Conservation (phyloP, 2,113 vertebrate genomes). For the Anthoscopus minutus region DNA sequence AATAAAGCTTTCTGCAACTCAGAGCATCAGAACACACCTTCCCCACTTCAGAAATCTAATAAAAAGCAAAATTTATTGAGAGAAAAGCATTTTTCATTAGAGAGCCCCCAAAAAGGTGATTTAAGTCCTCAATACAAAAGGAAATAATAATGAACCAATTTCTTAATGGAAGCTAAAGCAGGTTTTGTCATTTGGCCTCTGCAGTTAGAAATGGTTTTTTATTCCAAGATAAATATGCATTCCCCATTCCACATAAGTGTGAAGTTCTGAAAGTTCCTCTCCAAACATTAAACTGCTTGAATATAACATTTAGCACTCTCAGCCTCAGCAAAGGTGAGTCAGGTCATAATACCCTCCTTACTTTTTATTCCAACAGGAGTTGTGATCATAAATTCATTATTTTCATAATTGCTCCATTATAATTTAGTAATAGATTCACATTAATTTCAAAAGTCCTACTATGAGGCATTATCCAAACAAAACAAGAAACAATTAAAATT, state of each 20-base stretch:
- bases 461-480: constrained; percentile 26
- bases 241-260: neutral
- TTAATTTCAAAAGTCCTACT: neutral
- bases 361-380: neutral
- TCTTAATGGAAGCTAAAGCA: neutral
- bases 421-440: constrained; percentile 37
- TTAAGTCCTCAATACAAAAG: neutral
- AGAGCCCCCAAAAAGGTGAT: neutral
- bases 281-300: neutral
- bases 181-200: neutral
- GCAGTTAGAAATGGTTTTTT: neutral
- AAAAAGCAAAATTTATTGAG: neutral
- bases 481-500: constrained; percentile 43
- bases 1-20: neutral
- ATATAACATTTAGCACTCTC: neutral
- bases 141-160: neutral
- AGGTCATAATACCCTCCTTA: neutral
- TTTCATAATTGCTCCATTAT: constrained; percentile 34
- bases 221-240: neutral
- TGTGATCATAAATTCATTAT: constrained; percentile 36
- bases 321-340: neutral
- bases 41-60: neutral
- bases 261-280: neutral
- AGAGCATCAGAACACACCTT: neutral
- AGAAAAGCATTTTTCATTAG: neutral